Base-by-base conservation (phyloP, 2,888 invertebrate genomes). In the Scaptodrosophila latifasciaeformis region DNA sequence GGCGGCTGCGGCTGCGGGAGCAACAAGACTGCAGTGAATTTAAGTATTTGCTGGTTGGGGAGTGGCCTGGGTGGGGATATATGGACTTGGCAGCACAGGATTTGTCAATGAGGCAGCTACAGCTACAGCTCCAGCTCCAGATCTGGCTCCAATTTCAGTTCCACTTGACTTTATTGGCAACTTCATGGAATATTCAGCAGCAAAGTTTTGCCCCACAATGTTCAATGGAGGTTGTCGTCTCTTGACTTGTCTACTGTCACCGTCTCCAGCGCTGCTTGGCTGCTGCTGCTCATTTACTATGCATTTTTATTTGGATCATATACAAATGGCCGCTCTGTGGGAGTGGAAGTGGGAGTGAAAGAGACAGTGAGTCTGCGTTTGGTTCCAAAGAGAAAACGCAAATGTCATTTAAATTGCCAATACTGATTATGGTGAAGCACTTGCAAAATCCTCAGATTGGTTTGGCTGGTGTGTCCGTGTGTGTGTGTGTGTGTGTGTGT, bases 101-200 rank as follows among this genome's bases (percentile, higher is more conserved):
- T 47, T 29, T 34, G 15, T 15, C 34, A 12, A 34, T n/a, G 2
- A n/a, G 6, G 15, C n/a, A 10, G 34, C 15, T 10, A 13, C 34
- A n/a, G 34, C n/a, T 15, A 34, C 1, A 34, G 13, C 15, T 15
- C 1, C 34, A 34, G 34, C 34, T 15, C 6, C 49, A 15, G 39
- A 29, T 52, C 13, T 57, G 61, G 59, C 51, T 54, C 62, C 54
- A 70, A 71, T 67, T 63, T 74, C 17, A 39, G 37, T 75, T 80
- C 76, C 81, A 81, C 79, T 72, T 69, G 82, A 78, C 77, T 80
- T 80, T 80, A 81, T 81, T 81, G 81, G 77, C 82, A 82, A 82
- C 82, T 75, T 81, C 81, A 82, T 81, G 75, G 70, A 81, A 82
- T 77, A 81, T 81, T 81, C 70, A 82, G 59, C 52, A 80, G 78